A percentile compares a stretch with the other conserved stretches of the same genome.
phyloP scores from a whole-genome alignment of 2,797 vertebrate species.

The Danio kyathit region DNA sequence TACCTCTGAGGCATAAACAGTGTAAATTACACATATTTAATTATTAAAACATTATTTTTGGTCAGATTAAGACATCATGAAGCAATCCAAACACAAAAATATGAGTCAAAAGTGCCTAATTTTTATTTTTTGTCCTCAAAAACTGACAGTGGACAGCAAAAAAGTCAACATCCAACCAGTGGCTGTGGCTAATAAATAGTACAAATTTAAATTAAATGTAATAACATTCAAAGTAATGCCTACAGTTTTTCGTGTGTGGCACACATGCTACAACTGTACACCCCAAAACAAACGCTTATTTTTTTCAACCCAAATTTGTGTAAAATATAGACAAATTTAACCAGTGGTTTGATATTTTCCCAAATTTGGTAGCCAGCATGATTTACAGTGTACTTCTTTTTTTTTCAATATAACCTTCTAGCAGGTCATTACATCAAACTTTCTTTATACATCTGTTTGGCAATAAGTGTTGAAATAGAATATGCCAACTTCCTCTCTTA shows the following conservation, averaged over 20 bases:
- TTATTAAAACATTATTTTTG: too few relatives aligned
- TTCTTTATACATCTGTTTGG: conserved; percentile 16
- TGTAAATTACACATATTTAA: too few relatives aligned
- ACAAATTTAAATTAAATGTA: conserved; percentile 58
- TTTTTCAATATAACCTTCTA: conserved; percentile 6
- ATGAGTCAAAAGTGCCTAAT: conserved; percentile 60
- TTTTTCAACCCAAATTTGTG: not conserved
- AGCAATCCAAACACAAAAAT: not conserved
- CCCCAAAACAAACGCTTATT: not conserved
- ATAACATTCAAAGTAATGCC: conserved; percentile 27
- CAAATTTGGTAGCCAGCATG: too few relatives aligned
- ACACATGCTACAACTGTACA: conserved; percentile 58
- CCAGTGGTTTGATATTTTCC: too few relatives aligned
- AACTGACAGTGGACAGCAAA: conserved; percentile 64
- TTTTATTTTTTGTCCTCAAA: conserved; percentile 74
- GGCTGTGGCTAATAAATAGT: conserved; percentile 77
- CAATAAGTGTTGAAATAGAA: conserved; percentile 19
- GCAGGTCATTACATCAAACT: conserved; percentile 8
- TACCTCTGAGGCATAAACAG: too few relatives aligned
- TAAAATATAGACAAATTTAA: too few relatives aligned
- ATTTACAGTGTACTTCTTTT: too few relatives aligned
- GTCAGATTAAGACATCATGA: not conserved
- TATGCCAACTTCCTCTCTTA: conserved; percentile 17
- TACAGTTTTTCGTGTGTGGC: conserved; percentile 54
- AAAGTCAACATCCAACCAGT: conserved; percentile 69